A percentile compares a stretch with the other conserved stretches of the same genome.
Evolutionary conservation across 2,113 vertebrate genomes (phyloP).

Genomic region (Anas platyrhynchos): DNA sequence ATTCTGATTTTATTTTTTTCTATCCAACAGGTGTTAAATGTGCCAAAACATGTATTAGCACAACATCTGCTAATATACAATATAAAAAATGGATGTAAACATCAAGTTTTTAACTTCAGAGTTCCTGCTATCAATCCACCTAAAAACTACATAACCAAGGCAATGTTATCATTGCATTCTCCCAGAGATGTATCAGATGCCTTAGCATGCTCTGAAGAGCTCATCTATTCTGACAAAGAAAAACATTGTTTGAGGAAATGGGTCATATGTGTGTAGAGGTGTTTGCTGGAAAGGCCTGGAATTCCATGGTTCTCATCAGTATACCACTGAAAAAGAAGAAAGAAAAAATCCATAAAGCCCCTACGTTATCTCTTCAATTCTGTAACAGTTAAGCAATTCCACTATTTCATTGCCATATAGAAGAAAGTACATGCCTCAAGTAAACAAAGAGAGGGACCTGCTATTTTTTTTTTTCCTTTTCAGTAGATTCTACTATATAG

Average conservation of each 20-base stretch:
- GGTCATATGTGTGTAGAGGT: slow-evolving; percentile 92
- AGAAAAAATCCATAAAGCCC: not conserved
- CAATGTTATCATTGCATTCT: not conserved
- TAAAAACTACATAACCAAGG: slow-evolving; percentile 19
- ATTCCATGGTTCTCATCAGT: slow-evolving; percentile 91
- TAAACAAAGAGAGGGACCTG: not conserved
- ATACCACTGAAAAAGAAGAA: slow-evolving; percentile 89
- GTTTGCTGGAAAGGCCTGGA: slow-evolving; percentile 83
- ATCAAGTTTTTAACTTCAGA: slow-evolving; percentile 26
- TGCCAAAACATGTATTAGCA: not conserved
- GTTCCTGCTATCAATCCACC: not conserved
- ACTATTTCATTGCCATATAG: not conserved
- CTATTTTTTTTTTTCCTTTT: not conserved
- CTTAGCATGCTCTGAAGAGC: not conserved
- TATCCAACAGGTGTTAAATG: slow-evolving; percentile 29
- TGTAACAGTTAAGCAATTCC: not conserved
- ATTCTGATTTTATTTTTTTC: slow-evolving; percentile 57
- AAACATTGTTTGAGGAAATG: slow-evolving; percentile 95
- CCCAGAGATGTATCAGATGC: not conserved
- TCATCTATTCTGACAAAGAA: slow-evolving; percentile 62
- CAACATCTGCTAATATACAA: slow-evolving; percentile 32
- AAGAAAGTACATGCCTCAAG: not conserved
- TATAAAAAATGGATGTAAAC: slow-evolving; percentile 60
- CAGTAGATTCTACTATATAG: not conserved
- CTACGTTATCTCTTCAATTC: not conserved